Evolutionary conservation across 2,797 vertebrate genomes (phyloP).

Genomic region (Gobionotothen gibberifrons): DNA sequence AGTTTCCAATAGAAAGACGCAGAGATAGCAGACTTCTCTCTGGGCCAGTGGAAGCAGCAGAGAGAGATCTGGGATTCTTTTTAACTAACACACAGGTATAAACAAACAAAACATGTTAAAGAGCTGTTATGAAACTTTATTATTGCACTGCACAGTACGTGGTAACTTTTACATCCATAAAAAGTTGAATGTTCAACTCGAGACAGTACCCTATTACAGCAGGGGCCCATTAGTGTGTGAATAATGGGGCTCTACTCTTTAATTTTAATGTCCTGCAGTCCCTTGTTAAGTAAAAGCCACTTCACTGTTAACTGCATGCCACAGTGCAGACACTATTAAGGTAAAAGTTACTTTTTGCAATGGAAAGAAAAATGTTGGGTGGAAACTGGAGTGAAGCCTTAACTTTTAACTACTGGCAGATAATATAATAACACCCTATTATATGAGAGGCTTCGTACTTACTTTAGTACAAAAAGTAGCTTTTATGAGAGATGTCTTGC

Average conservation of each 20-base stretch:
- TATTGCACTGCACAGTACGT: background rate
- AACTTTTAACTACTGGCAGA: conserved; percentile 15
- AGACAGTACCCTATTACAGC: conserved; percentile 13
- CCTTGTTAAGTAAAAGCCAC: conserved; percentile 26
- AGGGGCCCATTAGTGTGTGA: background rate
- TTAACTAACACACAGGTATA: conserved; percentile 13
- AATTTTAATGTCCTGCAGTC: conserved; percentile 15
- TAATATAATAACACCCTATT: background rate
- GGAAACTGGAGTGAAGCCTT: background rate
- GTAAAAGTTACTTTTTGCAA: background rate
- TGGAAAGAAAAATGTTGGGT: background rate
- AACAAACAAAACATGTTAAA: conserved; percentile 18
- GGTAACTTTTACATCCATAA: conserved; percentile 7
- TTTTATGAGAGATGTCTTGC: background rate
- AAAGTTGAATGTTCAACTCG: conserved; percentile 18
- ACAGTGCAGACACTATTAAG: background rate
- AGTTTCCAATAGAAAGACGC: conserved; percentile 6
- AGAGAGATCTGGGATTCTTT: conserved; percentile 14
- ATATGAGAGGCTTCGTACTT: background rate
- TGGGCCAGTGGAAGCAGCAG: conserved; percentile 30
- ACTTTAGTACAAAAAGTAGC: background rate
- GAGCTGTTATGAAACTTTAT: background rate
- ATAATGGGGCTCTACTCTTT: conserved; percentile 20
- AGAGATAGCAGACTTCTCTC: conserved; percentile 26
- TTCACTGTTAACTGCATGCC: conserved; percentile 28